Evolutionary conservation across 2,113 vertebrate genomes (phyloP).

Genomic region (Turdus rufiventris): DNA sequence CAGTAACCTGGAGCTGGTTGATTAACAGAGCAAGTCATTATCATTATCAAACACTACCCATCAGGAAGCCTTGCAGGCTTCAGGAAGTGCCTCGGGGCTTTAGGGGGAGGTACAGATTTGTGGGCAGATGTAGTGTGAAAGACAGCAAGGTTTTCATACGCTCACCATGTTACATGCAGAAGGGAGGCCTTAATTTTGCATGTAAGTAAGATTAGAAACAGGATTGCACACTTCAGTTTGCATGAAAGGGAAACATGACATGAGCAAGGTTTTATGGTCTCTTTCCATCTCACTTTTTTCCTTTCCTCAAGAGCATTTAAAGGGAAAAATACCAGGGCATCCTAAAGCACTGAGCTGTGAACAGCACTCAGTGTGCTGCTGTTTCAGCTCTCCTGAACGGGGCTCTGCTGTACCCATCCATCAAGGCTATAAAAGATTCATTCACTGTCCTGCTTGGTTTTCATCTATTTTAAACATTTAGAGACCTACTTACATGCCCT

Average conservation of each 20-base stretch:
- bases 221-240: background rate
- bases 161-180: background rate
- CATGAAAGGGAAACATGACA: background rate
- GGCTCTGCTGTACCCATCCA: background rate
- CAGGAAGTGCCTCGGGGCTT: background rate
- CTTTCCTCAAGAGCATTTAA: background rate
- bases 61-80: background rate
- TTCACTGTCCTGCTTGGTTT: conserved; percentile 22
- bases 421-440: conserved; percentile 52
- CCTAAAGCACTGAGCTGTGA: conserved; percentile 8
- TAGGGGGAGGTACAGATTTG: background rate
- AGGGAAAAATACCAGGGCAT: background rate
- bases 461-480: conserved; percentile 53
- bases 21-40: background rate
- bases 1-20: background rate
- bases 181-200: background rate
- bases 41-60: accelerated
- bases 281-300: background rate
- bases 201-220: background rate
- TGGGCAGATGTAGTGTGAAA: background rate
- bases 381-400: background rate
- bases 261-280: background rate
- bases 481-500: conserved; percentile 30
- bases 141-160: background rate
- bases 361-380: background rate